These are phyloP conservation scores for Potamarius usumacintae DNA, from an alignment of 2,113 vertebrate species.

Conservation along the genomic window DNA sequence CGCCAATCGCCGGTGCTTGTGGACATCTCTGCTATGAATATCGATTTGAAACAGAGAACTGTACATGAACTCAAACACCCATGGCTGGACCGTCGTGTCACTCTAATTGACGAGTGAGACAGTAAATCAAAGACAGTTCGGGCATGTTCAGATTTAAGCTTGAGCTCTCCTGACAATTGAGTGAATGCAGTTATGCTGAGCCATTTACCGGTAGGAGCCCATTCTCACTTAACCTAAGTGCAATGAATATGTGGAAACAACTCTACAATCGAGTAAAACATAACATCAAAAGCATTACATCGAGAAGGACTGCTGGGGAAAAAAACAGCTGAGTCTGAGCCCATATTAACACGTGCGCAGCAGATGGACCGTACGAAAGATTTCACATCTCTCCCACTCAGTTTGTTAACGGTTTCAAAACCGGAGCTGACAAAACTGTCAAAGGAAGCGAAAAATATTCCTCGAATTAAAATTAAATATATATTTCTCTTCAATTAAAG, in stretches of 20 bases:
- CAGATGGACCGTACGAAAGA: not conserved
- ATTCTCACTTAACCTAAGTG: not conserved
- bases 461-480: not conserved
- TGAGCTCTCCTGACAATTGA: not conserved
- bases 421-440: not conserved
- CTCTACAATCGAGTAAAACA: not conserved
- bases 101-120: not conserved
- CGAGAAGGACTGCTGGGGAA: no score
- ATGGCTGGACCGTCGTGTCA: not conserved
- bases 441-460: slow-evolving; percentile 11
- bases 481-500: not conserved
- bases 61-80: not conserved
- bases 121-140: not conserved
- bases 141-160: no score
- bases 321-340: slow-evolving; percentile 15
- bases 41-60: not conserved
- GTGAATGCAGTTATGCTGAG: not conserved
- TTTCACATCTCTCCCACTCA: slow-evolving; percentile 29
- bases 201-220: not conserved
- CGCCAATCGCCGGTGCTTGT: no score
- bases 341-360: slow-evolving; percentile 29
- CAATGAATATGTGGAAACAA: slow-evolving; percentile 26
- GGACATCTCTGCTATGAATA: not conserved
- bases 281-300: not conserved
- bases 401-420: slow-evolving; percentile 27